Evolutionary conservation across 2,888 invertebrate genomes (phyloP).

Genomic region (Ichneumoninae sp.): DNA sequence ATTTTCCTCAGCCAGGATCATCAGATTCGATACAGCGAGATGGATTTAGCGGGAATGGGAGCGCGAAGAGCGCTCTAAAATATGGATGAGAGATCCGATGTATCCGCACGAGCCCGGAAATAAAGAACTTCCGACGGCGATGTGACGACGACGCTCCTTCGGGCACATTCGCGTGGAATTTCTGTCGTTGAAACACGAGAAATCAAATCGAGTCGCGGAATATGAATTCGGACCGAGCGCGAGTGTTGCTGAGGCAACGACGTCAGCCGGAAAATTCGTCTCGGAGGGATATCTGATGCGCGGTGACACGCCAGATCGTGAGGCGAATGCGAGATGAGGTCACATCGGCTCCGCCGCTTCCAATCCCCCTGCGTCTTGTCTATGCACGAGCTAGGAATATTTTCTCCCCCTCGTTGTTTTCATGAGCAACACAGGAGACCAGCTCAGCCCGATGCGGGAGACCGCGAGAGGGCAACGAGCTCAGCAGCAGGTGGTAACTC

Average conservation of each 20-base stretch:
- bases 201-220: constrained; percentile 55
- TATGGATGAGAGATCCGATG: not conserved
- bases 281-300: constrained; percentile 62
- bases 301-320: constrained; percentile 64
- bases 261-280: constrained; percentile 54
- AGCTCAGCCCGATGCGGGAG: not conserved
- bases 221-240: constrained; percentile 15
- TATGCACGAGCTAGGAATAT: constrained; percentile 22
- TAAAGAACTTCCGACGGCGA: not conserved
- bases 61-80: not conserved
- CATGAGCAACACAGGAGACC: not conserved
- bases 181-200: not conserved
- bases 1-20: not conserved
- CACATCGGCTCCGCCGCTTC: not conserved
- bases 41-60: not conserved
- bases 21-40: not conserved
- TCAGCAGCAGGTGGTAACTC: constrained; percentile 14
- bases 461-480: not conserved
- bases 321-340: constrained; percentile 56
- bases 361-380: constrained; percentile 1
- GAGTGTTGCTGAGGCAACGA: constrained; percentile 23
- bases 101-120: not conserved
- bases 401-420: constrained; percentile 23
- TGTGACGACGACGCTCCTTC: constrained; percentile 18
- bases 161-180: constrained; percentile 15